Base-by-base conservation (phyloP, 1,140 invertebrate genomes). In the Aphelenchoides fujianensis region DNA sequence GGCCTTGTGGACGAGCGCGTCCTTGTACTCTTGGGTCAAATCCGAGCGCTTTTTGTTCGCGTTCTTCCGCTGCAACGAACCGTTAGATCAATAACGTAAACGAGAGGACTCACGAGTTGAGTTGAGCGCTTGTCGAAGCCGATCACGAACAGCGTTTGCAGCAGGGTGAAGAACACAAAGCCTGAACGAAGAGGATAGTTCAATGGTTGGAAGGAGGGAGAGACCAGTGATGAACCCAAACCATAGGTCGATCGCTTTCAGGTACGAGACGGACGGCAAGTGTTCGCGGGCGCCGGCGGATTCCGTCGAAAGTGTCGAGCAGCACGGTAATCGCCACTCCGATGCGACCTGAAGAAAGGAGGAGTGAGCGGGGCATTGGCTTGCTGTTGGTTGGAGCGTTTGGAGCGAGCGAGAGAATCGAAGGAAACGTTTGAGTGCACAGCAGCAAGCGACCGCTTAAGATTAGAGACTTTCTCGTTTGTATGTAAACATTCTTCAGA, bases 241-340 rank as follows among this genome's bases (percentile, higher is more conserved):
- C 82, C 82, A 83, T n/a, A 83, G 52, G 63, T 83, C 82, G 55
- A 83, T 83, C 0, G 82, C 82, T 70, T 83, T 83, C n/a, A 83
- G 52, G 69, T 83, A 83, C 7, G 82, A 83, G n/a, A 83, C 82
- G 64, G 78, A 81, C 0, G 82, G 82, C 31, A 83, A 68, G 76
- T 83, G 82, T 52, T 83, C 82, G 23, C 82, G 57, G 7, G 82
- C 82, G 16, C 82, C 82, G 16, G 82, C 82, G 37, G 82, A 84
- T 66, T 83, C 82, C 2, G 82, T 83, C 1, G 82, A 83, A 9
- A 83, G 63, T 9, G 82, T 83, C 28, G 84, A 37, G 23, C n/a
- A 83, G 71, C 54, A 83, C 82, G 12, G 82, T 83, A 61, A 83
- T 83, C 1, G 82, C 82, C 12, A 83, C 82, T 34, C 82, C 82